Conservation (phyloP, 1,140 invertebrate genomes). For the Drosophila kikkawai region DNA sequence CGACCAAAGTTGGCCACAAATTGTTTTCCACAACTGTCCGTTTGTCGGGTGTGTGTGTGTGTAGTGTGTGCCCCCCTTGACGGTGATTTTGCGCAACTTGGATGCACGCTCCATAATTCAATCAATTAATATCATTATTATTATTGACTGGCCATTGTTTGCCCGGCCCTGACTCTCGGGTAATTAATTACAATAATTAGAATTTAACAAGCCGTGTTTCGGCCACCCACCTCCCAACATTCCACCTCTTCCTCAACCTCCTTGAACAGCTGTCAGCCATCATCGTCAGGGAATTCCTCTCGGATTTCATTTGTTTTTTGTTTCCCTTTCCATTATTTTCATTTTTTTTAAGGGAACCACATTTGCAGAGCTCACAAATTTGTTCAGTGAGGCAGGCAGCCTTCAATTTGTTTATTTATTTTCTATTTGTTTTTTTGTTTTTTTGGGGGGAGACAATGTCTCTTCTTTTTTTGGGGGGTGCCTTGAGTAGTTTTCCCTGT, state of each 20-base stretch:
- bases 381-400: constrained; percentile 64
- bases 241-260: constrained; percentile 9
- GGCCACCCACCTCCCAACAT: neutral
- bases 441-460: neutral
- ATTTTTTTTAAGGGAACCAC: constrained; percentile 43
- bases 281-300: constrained; percentile 24
- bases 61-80: constrained; percentile 31
- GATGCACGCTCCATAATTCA: constrained; percentile 66
- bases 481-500: constrained; percentile 54
- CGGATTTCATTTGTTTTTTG: constrained; percentile 23
- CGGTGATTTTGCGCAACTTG: constrained; percentile 70
- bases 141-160: constrained; percentile 71
- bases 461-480: constrained; percentile 23
- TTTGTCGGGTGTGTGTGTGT: neutral
- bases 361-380: constrained; percentile 72
- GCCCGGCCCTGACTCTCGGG: constrained; percentile 54
- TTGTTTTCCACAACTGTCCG: constrained; percentile 54
- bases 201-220: constrained; percentile 70
- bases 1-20: constrained; percentile 63
- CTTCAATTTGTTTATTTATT: constrained; percentile 51
- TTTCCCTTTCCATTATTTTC: constrained; percentile 26
- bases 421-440: constrained; percentile 25
- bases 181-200: constrained; percentile 82
- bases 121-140: constrained; percentile 81
- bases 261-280: constrained; percentile 13